phyloP scores from a whole-genome alignment of 2,888 invertebrate genomes.

The Papilio demoleus region DNA sequence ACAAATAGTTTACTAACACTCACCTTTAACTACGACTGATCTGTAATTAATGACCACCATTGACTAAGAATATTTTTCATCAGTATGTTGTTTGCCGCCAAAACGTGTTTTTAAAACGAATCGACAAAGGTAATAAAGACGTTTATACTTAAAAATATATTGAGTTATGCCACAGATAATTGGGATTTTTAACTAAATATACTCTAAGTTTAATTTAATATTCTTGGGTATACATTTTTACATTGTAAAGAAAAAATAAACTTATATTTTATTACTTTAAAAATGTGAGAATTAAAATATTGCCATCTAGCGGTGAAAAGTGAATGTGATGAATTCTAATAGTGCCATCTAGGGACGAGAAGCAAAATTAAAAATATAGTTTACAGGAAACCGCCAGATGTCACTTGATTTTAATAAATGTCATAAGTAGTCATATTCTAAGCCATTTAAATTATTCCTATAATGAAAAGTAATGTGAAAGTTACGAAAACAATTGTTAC shows the following conservation, averaged over 20 bases:
- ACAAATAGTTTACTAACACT: neutral
- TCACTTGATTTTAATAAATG: too few species aligned
- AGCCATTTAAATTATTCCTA: too few species aligned
- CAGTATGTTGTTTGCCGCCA: neutral
- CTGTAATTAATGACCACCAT: neutral
- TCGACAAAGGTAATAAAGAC: neutral
- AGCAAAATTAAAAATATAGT: constrained; percentile 42
- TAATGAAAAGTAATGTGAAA: too few species aligned
- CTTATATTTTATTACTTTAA: too few species aligned
- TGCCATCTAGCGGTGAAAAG: neutral
- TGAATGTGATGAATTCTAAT: neutral
- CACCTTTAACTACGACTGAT: neutral
- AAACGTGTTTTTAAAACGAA: neutral
- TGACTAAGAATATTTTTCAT: neutral
- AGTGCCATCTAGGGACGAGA: constrained; percentile 49
- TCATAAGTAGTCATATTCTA: too few species aligned
- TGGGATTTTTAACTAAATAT: too few species aligned
- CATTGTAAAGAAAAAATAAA: too few species aligned
- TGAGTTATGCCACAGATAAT: neutral
- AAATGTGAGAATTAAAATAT: neutral
- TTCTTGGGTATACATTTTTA: too few species aligned
- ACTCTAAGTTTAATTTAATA: too few species aligned
- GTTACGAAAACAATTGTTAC: too few species aligned
- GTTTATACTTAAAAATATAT: neutral
- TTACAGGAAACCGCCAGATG: too few species aligned